Conservation (phyloP, 37 sponge, comb jelly and placozoan genomes). For the Amphimedon queenslandica region DNA sequence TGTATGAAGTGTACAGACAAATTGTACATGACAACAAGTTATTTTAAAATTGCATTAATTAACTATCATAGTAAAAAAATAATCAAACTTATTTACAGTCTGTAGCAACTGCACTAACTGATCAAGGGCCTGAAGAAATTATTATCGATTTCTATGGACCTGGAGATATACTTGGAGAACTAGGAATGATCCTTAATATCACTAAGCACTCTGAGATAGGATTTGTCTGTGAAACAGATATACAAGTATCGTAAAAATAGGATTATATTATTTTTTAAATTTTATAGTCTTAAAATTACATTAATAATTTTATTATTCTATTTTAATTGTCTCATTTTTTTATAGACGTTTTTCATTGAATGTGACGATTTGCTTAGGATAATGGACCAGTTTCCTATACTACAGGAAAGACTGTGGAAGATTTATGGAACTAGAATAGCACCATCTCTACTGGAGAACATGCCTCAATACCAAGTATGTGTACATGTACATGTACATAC, state of each 20-base stretch:
- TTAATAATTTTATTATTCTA: too few species aligned
- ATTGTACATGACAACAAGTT: too few species aligned
- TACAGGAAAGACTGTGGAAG: slow-evolving; percentile 83
- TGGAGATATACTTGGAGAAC: slow-evolving; percentile 80
- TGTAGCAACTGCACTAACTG: too few species aligned
- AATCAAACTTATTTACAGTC: too few species aligned
- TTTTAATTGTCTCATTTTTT: too few species aligned
- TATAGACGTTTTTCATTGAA: slow-evolving; percentile 65
- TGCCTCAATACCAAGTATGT: slow-evolving; percentile 67
- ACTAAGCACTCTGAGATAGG: slow-evolving; percentile 11
- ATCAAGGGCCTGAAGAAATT: not conserved
- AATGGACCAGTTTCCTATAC: slow-evolving; percentile 53
- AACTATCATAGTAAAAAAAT: too few species aligned
- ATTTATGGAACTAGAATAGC: slow-evolving; percentile 72
- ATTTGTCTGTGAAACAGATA: slow-evolving; percentile 75
- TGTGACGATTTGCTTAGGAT: slow-evolving; percentile 37
- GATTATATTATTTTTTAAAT: not conserved
- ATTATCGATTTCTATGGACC: slow-evolving; percentile 49
- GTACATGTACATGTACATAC: too few species aligned
- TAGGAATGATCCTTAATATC: slow-evolving; percentile 48
- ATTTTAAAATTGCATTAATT: too few species aligned
- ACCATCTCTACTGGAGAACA: slow-evolving; percentile 39
- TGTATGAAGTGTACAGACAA: too few species aligned
- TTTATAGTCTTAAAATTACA: not conserved
- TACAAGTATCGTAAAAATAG: slow-evolving; percentile 29